phyloP scores from a whole-genome alignment of 2,888 invertebrate genomes.

The Polyommatus iphigenia region DNA sequence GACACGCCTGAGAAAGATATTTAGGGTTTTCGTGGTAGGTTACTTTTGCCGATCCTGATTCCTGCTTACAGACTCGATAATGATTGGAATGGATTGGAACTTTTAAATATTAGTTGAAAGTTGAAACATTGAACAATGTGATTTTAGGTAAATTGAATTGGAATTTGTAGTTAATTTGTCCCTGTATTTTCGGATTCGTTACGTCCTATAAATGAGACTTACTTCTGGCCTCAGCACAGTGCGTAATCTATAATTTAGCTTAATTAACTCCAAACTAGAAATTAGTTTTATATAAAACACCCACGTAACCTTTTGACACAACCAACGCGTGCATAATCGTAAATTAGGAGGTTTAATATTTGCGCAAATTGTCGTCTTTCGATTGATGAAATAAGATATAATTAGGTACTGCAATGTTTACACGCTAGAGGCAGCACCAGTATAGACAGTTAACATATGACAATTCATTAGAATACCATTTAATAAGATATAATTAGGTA shows the following conservation, averaged over 20 bases:
- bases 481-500: too few species aligned
- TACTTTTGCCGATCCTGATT: too few species aligned
- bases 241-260: slow-evolving; percentile 12
- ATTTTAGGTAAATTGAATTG: background rate
- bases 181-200: slow-evolving; percentile 4
- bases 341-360: slow-evolving; percentile 13
- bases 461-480: too few species aligned
- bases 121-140: background rate
- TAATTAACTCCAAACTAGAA: slow-evolving; percentile 6
- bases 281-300: slow-evolving; percentile 11
- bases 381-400: background rate
- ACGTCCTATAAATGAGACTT: background rate
- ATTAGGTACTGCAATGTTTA: too few species aligned
- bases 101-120: too few species aligned
- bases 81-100: too few species aligned
- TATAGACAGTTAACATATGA: too few species aligned
- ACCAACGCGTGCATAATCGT: slow-evolving; percentile 22
- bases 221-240: background rate
- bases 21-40: too few species aligned
- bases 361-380: background rate
- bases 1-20: too few species aligned
- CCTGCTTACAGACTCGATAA: too few species aligned
- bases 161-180: background rate
- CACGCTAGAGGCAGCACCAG: too few species aligned
- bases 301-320: slow-evolving; percentile 23